Evolutionary conservation across 2,113 vertebrate genomes (phyloP).

Genomic region (Lophius piscatorius): DNA sequence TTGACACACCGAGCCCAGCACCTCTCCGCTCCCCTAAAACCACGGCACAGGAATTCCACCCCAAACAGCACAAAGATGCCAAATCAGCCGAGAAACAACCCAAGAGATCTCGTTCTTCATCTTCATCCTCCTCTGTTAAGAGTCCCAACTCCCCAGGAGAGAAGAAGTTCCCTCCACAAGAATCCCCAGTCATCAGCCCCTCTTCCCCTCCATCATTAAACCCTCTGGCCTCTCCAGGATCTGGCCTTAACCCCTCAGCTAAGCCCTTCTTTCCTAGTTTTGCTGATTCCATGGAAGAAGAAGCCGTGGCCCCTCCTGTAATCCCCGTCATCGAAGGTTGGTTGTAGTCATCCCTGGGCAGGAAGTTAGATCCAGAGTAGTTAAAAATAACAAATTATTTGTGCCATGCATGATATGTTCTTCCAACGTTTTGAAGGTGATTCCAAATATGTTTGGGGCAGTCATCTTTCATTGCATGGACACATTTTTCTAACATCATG

Average conservation of each 20-base stretch:
- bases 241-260: slow-evolving; percentile 79
- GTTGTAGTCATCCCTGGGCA: slow-evolving; percentile 65
- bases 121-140: slow-evolving; percentile 64
- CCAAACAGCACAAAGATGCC: slow-evolving; percentile 58
- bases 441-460: slow-evolving; percentile 18
- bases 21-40: slow-evolving; percentile 76
- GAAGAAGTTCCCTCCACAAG: slow-evolving; percentile 45
- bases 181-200: slow-evolving; percentile 39
- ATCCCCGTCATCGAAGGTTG: slow-evolving; percentile 75
- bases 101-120: slow-evolving; percentile 63
- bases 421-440: slow-evolving; percentile 25
- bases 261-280: slow-evolving; percentile 83
- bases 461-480: slow-evolving; percentile 62
- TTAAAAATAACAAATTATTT: slow-evolving; percentile 4
- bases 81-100: slow-evolving; percentile 53
- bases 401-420: slow-evolving; percentile 34
- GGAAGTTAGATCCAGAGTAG: slow-evolving; percentile 18
- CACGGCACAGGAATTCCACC: slow-evolving; percentile 59
- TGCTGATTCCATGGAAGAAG: slow-evolving; percentile 67
- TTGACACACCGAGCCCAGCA: slow-evolving; percentile 62
- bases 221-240: slow-evolving; percentile 41
- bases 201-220: slow-evolving; percentile 27
- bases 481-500: slow-evolving; percentile 40
- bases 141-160: slow-evolving; percentile 64
- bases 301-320: slow-evolving; percentile 38